Base-by-base conservation (phyloP, 1,140 invertebrate species). In the Drosophila mayri region DNA sequence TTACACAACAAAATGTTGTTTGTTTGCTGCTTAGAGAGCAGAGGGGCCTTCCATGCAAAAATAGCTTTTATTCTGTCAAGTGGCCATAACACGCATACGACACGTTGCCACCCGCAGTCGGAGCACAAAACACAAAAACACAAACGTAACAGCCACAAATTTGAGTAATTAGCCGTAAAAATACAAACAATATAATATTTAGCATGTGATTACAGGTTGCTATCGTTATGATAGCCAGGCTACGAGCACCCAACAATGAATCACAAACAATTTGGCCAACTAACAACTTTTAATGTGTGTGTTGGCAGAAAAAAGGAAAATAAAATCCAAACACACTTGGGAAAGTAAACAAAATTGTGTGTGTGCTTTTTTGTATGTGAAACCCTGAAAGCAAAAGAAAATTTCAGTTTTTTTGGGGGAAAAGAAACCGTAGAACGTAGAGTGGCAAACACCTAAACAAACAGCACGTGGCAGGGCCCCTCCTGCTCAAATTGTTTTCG, bases 81-180 rank as follows among this genome's bases (percentile, higher is more conserved):
- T 84, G 77, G 81, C 75, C 60, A 84, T 78, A 88, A 81, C 62
- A 88, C 84, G 84, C 77, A 88, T 88, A 72, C 84, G 80, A 61
- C 84, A 68, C 84, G 61, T 79, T 62, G 64, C 49, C 62, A 47
- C 30, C 47, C 37, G 41, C 41, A 20, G 41, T 46, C 38, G 43
- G 40, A 30, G n/a, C 41, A 16, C 12, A 47, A 25, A 44, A 20
- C 43, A 22, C 11, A 41, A 25, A n/a, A 47, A 28, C 46, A 76
- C 52, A 55, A 55, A 55, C 52, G 35, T 38, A 55, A 57, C 32
- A 46, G 55, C 35, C 76, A 55, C 54, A 68, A 71, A 63, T 67
- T 81, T 90, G 77, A 88, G 77, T 90, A 88, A 88, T 88, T 84
- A 84, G 76, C 74, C 74, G 78, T 78, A 78, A 84, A 88, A 79